Base-by-base conservation (phyloP, 64 coral and sea anemone species). In the Porites lutea region DNA sequence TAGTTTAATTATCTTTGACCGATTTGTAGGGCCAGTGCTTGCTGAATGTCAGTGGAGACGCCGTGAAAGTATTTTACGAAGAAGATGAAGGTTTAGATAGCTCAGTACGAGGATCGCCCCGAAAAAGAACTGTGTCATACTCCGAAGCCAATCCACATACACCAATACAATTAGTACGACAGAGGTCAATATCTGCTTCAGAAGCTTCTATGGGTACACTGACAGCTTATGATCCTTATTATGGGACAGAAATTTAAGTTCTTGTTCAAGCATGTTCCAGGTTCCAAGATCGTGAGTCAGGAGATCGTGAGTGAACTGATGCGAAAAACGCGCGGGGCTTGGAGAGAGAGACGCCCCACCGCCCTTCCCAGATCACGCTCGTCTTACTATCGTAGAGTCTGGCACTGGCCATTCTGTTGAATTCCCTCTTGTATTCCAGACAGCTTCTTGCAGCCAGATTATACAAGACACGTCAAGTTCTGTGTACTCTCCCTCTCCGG, bases 1-100 rank as follows among this genome's bases (percentile, higher is more conserved):
- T 37, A 37, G 52, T 79, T 16, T 44, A 5, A 44, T 23, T 57
- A 85, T 20, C 48, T 61, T n/a, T 59, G 6, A 18, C 65, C 74
- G 3, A 64, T 71, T 86, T n/a, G 48, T 67, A 98, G 96, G 96
- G 96, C 6, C 96, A 98, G 60, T 94, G 92, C 61, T 65, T 98
- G 11, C 78, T 98, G 6, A 98, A 98, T 65, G 75, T 98, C 20
- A 92, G 96, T 59, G 96, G 96, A 46, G 96, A 98, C 71, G 96
- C 93, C 11, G 96, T 98, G 13, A 86, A 92, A 74, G 96, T 98
- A 46, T 90, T 48, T 47, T 93, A 96, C 47, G 91, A 93, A 48
- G 74, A 93, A 52, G 95, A 96, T 3, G 83, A 81, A 8, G 65
- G 13, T 8, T 45, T 87, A 8, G 92, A 96, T 58, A 96, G 80